These are phyloP conservation scores for Dinoponera quadriceps DNA, from an alignment of 1,140 invertebrate genomes.

Conservation along the genomic window DNA sequence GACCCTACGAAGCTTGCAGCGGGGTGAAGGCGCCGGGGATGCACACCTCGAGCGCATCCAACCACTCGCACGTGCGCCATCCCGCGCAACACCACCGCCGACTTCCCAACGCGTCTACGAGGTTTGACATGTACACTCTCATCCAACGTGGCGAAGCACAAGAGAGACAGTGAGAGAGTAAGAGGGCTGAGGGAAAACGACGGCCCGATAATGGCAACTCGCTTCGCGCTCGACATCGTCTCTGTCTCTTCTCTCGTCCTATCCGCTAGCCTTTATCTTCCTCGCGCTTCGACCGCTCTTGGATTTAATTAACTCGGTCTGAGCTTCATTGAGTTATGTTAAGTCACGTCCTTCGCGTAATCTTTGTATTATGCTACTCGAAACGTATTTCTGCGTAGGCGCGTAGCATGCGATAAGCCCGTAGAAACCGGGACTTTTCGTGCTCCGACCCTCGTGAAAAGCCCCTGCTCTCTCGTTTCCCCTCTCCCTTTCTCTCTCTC, in stretches of 20 bases:
- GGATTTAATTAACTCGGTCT: slow-evolving; percentile 78
- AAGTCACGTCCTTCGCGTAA: slow-evolving; percentile 76
- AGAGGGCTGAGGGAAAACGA: slow-evolving; percentile 20
- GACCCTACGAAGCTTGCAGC: slow-evolving; percentile 46
- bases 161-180: slow-evolving; percentile 14
- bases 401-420: slow-evolving; percentile 65
- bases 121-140: slow-evolving; percentile 22
- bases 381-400: slow-evolving; percentile 73
- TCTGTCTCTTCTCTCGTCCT: slow-evolving; percentile 24
- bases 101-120: slow-evolving; percentile 31
- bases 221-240: slow-evolving; percentile 24
- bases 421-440: slow-evolving; percentile 17
- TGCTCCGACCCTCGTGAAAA: slow-evolving; percentile 21
- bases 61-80: slow-evolving; percentile 35
- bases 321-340: slow-evolving; percentile 77
- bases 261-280: slow-evolving; percentile 30
- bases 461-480: too few relatives aligned
- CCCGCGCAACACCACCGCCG: slow-evolving; percentile 2
- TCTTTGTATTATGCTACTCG: slow-evolving; percentile 76
- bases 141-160: neutral
- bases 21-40: neutral
- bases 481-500: neutral
- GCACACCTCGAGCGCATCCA: slow-evolving; percentile 10
- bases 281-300: slow-evolving; percentile 43
- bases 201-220: slow-evolving; percentile 49